Percentiles rank a stretch among this genome's conserved stretches.
These are phyloP conservation scores for Sialis fuliginosa DNA, from an alignment of 2,888 invertebrate genomes.

Conservation along the genomic window DNA sequence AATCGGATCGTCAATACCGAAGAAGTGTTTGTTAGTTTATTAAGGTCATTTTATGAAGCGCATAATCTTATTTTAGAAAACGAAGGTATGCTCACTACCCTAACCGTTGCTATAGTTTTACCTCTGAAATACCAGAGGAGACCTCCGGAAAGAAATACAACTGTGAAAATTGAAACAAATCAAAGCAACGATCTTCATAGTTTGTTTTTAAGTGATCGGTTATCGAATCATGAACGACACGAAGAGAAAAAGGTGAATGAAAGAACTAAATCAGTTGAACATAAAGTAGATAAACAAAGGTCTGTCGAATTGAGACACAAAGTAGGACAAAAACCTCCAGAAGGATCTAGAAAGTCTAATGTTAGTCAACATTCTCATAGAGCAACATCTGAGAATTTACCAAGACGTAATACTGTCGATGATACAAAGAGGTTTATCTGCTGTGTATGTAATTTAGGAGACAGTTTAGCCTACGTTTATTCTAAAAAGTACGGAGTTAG, in stretches of 20 bases:
- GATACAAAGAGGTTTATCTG: slow-evolving; percentile 39
- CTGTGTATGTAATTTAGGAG: slow-evolving; percentile 79
- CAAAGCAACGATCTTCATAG: neutral
- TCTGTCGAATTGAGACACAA: too few relatives aligned
- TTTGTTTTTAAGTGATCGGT: neutral
- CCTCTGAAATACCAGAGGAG: slow-evolving; percentile 27
- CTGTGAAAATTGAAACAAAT: neutral
- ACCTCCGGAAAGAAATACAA: neutral
- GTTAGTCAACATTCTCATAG: neutral
- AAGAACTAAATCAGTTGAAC: too few relatives aligned
- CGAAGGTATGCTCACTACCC: slow-evolving; percentile 64
- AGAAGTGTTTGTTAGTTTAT: slow-evolving; percentile 60
- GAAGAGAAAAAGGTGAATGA: too few relatives aligned
- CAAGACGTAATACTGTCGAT: neutral
- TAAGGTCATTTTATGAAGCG: slow-evolving; percentile 68
- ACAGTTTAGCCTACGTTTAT: slow-evolving; percentile 77
- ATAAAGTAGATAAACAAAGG: too few relatives aligned
- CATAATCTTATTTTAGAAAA: slow-evolving; percentile 71
- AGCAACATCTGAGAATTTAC: neutral
- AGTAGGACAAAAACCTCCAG: neutral
- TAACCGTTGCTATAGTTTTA: slow-evolving; percentile 62
- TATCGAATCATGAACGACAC: neutral
- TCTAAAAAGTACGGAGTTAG: slow-evolving; percentile 57
- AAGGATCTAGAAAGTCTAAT: neutral
- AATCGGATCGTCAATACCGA: slow-evolving; percentile 31